Base-by-base conservation (phyloP, 2,888 invertebrate species). In the Parelbella ahira region DNA sequence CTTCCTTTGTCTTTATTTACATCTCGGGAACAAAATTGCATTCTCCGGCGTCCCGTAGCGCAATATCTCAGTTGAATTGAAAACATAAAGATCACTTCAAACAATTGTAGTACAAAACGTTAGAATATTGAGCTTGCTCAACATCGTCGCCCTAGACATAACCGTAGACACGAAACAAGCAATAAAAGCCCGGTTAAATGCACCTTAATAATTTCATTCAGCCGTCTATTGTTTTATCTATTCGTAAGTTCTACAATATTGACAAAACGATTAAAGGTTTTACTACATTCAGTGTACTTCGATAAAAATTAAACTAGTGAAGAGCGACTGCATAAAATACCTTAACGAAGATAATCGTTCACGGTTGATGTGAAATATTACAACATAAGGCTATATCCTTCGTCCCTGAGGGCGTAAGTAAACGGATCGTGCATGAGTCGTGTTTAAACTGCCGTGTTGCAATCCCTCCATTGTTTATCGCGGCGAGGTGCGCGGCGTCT, bases 391-490 rank as follows among this genome's bases (percentile, higher is more conserved):
- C 21, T 15, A 9, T 15, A 41, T 41, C 62, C 65, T 68, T 63
- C 58, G 63, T 63, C 65, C 67, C 66, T 62, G 54, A 49, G 58
- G 56, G 59, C 60, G 60, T 68, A 69, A 74, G 72, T 64, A 63
- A 67, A 54, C 53, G 51, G 59, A 63, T 66, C 71, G 73, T 68
- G 69, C 65, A 65, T 66, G 63, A 51, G 44, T 56, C 54, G 56
- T 54, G 51, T 55, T 52, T 45, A 49, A 60, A 59, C 53, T 51
- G 52, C 49, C 48, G 60, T 76, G 68, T 65, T 56, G 71, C 63
- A 75, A 76, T 56, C 52, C 54, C 41, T n/a, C 64, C 58, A 75
- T 78, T 79, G 77, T 80, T 75, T 71, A 65, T 62, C 63, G 63
- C 67, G 45, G 28, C n/a, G n/a, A n/a, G 30, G 41, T 46, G 32